Evolutionary conservation across 2,797 vertebrate species (phyloP).

Genomic region (Parambassis ranga): DNA sequence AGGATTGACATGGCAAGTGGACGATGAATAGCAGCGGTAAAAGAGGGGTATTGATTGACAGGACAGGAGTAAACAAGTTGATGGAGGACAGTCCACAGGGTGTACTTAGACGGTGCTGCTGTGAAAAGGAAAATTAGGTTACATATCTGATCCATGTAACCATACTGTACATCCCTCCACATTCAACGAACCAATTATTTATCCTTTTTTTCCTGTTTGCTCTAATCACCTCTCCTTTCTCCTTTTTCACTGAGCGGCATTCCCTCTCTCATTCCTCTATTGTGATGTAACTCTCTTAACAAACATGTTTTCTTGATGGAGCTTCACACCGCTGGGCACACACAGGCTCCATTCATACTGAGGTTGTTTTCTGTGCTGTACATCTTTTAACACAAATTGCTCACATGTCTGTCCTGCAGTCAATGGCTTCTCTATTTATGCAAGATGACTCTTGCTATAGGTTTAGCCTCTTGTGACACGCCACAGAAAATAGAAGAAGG

Average conservation of each 20-base stretch:
- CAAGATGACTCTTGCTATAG: conserved; percentile 54
- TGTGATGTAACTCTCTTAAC: conserved; percentile 51
- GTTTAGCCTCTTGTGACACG: conserved; percentile 31
- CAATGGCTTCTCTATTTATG: conserved; percentile 56
- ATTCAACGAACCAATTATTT: not conserved
- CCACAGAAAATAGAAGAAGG: conserved; percentile 12
- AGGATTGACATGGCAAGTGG: not conserved
- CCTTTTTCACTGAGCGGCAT: too few species aligned
- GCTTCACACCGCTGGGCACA: conserved; percentile 24
- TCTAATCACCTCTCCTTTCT: conserved; percentile 4
- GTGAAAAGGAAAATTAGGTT: not conserved
- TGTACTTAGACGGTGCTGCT: not conserved
- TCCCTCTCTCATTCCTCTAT: conserved; percentile 40
- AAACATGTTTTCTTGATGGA: conserved; percentile 73
- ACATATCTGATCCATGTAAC: not conserved
- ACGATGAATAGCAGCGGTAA: not conserved
- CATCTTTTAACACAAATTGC: conserved; percentile 45
- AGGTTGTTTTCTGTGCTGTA: conserved; percentile 46
- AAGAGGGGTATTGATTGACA: conserved; percentile 4
- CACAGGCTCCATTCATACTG: conserved; percentile 67
- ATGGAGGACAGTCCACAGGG: not conserved
- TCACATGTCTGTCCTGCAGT: conserved; percentile 28
- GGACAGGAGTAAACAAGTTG: conserved; percentile 2
- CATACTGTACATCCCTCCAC: not conserved
- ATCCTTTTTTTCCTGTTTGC: not conserved